Evolutionary conservation across 1,140 invertebrate species (phyloP).

Genomic region (Platyscapa corneri): DNA sequence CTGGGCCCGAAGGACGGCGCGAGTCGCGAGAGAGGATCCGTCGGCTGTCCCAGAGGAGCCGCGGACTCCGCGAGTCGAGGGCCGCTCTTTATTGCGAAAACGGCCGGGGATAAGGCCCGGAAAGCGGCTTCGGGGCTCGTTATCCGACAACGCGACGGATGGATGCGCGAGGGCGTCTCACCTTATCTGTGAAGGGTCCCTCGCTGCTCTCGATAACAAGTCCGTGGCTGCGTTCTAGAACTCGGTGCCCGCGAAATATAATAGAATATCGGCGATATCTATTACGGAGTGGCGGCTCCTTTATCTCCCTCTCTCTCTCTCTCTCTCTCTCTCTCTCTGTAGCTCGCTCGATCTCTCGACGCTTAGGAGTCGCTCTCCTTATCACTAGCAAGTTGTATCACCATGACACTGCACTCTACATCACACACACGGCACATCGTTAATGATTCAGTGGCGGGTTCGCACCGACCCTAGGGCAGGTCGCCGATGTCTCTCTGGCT

Average conservation of each 20-base stretch:
- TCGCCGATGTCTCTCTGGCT: too few relatives aligned
- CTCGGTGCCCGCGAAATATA: not conserved
- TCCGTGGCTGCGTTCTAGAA: not conserved
- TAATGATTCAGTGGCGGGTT: conserved; percentile 37
- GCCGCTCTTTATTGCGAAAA: too few relatives aligned
- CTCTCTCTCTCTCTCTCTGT: too few relatives aligned
- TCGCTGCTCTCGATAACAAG: conserved; percentile 1
- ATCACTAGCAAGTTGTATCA: conserved; percentile 70
- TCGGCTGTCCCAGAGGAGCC: not conserved
- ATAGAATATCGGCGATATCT: not conserved
- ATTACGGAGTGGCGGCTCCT: too few relatives aligned
- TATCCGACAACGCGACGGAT: too few relatives aligned
- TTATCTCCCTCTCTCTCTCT: too few relatives aligned
- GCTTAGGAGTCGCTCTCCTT: conserved; percentile 55
- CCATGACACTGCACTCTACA: conserved; percentile 72
- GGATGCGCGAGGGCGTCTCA: conserved; percentile 5
- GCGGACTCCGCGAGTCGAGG: too few relatives aligned
- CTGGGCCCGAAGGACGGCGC: too few relatives aligned
- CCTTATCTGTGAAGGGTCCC: conserved; percentile 13
- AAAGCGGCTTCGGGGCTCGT: too few relatives aligned
- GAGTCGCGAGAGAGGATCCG: too few relatives aligned
- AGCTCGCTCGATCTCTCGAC: not conserved
- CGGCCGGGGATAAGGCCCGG: too few relatives aligned
- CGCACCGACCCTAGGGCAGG: not conserved
- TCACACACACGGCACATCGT: conserved; percentile 72